These are phyloP conservation scores for Caenorhabditis inopinata DNA, from an alignment of 1,140 invertebrate species.

Conservation along the genomic window DNA sequence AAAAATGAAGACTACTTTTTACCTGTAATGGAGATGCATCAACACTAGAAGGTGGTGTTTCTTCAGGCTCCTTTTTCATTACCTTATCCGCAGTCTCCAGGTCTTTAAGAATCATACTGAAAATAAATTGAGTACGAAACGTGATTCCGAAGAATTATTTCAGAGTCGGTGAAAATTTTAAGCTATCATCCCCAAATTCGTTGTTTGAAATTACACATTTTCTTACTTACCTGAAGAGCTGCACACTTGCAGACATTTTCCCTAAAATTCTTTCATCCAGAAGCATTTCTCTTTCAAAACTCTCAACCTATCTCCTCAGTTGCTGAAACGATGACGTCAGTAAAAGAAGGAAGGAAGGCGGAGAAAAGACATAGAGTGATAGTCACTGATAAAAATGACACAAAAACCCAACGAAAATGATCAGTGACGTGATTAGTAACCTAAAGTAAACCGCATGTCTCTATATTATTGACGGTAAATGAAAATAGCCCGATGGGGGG, in stretches of 20 bases:
- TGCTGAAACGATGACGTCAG: slow-evolving; percentile 9
- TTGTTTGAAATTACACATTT: no score
- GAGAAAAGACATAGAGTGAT: slow-evolving; percentile 8
- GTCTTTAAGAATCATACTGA: slow-evolving; percentile 44
- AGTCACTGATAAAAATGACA: slow-evolving; percentile 29
- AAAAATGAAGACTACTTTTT: not conserved
- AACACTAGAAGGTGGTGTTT: slow-evolving; percentile 41
- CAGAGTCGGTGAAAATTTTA: no score
- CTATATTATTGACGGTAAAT: not conserved
- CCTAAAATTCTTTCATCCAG: not conserved
- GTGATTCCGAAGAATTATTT: no score
- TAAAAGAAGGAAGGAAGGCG: not conserved
- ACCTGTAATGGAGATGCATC: slow-evolving; percentile 42
- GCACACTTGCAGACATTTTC: not conserved
- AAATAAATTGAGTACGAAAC: no score
- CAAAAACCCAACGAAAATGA: slow-evolving; percentile 22
- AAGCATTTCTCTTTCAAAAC: not conserved
- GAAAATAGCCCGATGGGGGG: no score
- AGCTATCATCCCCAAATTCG: slow-evolving; percentile 18
- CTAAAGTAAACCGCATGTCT: not conserved
- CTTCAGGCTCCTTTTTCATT: slow-evolving; percentile 43
- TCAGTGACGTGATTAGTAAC: slow-evolving; percentile 4
- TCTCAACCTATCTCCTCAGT: not conserved
- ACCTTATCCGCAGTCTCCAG: slow-evolving; percentile 43
- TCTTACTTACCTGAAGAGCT: not conserved